A percentile compares a stretch with the other conserved stretches of the same genome.
phyloP scores from a whole-genome alignment of 2,797 vertebrate species.

The Silurus aristotelis region DNA sequence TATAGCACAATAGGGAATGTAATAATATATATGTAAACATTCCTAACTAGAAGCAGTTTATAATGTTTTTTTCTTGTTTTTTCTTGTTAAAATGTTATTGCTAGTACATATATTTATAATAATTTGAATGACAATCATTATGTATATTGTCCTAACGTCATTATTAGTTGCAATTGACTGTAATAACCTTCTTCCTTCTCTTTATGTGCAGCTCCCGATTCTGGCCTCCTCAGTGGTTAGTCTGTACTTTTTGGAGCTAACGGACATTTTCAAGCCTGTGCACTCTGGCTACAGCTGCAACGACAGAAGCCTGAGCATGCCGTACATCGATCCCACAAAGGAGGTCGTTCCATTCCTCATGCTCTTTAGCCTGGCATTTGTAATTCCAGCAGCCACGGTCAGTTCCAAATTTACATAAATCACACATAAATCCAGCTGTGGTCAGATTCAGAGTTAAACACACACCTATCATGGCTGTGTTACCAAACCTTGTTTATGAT shows the following conservation, averaged over 20 bases:
- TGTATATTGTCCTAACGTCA: not conserved
- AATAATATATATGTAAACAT: not conserved
- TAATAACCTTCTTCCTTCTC: not conserved
- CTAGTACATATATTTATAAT: too few species aligned
- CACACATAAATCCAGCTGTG: not conserved
- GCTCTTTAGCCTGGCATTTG: conserved; percentile 94
- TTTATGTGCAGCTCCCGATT: conserved; percentile 81
- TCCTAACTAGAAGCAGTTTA: not conserved
- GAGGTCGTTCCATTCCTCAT: conserved; percentile 92
- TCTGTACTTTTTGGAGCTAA: conserved; percentile 95
- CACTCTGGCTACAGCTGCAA: conserved; percentile 96
- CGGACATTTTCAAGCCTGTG: conserved; percentile 96
- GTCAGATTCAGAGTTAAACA: not conserved
- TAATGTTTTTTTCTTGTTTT: too few species aligned
- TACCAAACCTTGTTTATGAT: too few species aligned
- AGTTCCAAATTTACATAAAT: conserved; percentile 32
- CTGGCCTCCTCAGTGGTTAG: conserved; percentile 94
- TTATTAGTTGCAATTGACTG: not conserved
- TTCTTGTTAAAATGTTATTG: too few species aligned
- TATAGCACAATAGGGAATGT: not conserved
- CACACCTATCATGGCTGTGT: not conserved
- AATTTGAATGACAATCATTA: not conserved
- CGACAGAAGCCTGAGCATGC: conserved; percentile 94
- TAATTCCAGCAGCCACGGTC: conserved; percentile 89
- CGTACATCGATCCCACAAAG: conserved; percentile 89